phyloP scores from a whole-genome alignment of 2,888 invertebrate genomes.

The Hermodice carunculata region DNA sequence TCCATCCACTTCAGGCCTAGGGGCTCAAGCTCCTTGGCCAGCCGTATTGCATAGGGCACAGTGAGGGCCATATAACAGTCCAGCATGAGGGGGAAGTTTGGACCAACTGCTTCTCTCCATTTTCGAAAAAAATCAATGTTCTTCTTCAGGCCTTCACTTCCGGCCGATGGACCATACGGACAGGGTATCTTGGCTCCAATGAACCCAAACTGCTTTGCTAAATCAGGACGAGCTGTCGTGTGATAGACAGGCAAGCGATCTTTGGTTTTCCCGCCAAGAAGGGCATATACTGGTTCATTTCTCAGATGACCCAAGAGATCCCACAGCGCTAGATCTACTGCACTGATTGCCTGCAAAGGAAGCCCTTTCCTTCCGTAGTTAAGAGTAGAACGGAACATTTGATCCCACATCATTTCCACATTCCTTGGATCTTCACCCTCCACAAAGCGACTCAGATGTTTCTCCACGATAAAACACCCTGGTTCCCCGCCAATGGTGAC shows the following conservation, averaged over 20 bases:
- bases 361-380: conserved; percentile 66
- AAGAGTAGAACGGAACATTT: conserved; percentile 62
- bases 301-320: conserved; percentile 61
- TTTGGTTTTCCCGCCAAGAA: conserved; percentile 65
- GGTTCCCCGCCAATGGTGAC: conserved; percentile 63
- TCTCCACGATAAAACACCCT: conserved; percentile 62
- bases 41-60: conserved; percentile 56
- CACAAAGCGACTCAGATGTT: conserved; percentile 62
- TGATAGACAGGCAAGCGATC: conserved; percentile 61
- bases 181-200: conserved; percentile 62
- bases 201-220: conserved; percentile 61
- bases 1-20: conserved; percentile 65
- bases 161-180: conserved; percentile 62
- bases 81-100: conserved; percentile 61
- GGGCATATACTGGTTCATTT: conserved; percentile 62
- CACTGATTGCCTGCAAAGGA: conserved; percentile 62
- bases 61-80: conserved; percentile 66
- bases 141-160: conserved; percentile 58
- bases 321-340: conserved; percentile 64
- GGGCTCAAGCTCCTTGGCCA: conserved; percentile 58
- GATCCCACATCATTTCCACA: conserved; percentile 62
- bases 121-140: conserved; percentile 57
- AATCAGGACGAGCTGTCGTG: conserved; percentile 61
- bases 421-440: conserved; percentile 65
- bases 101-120: conserved; percentile 62